These are phyloP conservation scores for Galagoides demidoff DNA, from an alignment of 2,797 vertebrate genomes.

Conservation along the genomic window DNA sequence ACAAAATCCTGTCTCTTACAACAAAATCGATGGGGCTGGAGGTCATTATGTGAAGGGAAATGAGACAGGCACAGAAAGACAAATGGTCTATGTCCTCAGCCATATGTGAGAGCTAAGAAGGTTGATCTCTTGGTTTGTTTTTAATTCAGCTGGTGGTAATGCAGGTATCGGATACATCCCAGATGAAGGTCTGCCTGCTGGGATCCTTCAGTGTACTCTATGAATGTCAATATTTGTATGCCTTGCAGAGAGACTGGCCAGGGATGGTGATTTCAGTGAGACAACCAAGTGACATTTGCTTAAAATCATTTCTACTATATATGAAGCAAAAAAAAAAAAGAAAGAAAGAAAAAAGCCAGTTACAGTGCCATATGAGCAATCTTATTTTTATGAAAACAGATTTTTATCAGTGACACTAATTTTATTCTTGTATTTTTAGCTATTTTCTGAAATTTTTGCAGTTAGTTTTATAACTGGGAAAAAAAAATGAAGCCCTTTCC, in stretches of 20 bases:
- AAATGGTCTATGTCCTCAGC: not conserved
- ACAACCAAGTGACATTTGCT: not conserved
- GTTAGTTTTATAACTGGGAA: not conserved
- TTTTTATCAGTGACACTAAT: not conserved
- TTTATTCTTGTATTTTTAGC: slow-evolving; percentile 7
- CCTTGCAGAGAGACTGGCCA: not conserved
- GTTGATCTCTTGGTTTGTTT: not conserved
- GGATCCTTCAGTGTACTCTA: not conserved
- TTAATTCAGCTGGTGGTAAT: not conserved
- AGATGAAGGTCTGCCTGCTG: not conserved
- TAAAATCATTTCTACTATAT: not conserved
- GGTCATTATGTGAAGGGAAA: not conserved
- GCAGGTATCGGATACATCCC: not conserved
- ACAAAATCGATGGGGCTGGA: not conserved
- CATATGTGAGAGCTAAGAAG: not conserved
- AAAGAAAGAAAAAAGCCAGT: not conserved
- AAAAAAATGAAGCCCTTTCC: slow-evolving; percentile 7
- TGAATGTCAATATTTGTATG: not conserved
- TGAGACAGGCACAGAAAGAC: not conserved
- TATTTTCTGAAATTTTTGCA: not conserved
- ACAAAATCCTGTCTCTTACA: not conserved
- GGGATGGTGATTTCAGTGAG: not conserved
- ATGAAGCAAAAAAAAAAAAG: not conserved
- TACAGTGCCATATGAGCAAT: not conserved
- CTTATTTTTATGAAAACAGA: slow-evolving; percentile 25